Evolutionary conservation across 2,113 vertebrate genomes (phyloP), one percentile per base, ranked within the genome.

Genomic region (Lasiurus cinereus): DNA sequence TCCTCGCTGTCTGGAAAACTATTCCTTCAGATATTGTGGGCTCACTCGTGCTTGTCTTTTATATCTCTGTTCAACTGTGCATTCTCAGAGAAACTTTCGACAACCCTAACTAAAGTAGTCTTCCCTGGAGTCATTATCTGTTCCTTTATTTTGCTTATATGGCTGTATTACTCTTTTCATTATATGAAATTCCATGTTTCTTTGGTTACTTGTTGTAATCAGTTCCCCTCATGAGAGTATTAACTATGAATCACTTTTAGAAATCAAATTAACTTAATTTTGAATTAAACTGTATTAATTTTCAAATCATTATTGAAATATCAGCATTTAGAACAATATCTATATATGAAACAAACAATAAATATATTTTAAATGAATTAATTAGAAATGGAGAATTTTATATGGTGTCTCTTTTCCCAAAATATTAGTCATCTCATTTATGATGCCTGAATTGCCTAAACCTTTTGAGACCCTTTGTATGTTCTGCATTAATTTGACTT

Each of bases 331-430:
- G 27, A 85, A 93, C 3, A 66, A 19, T 79, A 33, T 2, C 4
- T 83, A 0, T n/a, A 66, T 46, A n/a, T 36, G 54, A 94, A n/a
- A 10, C 19, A 87, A 67, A 50, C 4, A 82, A 33, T 76, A 77
- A 22, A 31, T 31, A 12, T 29, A 80, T 74, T 92, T 85, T 64
- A 83, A 88, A 50, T 76, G 15, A 95, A 70, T 80, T 29, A 85
- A 72, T 43, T 77, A 6, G 19, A 79, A 76, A 33, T 33, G 8
- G 43, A 86, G 21, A 74, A 62, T 62, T 1, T 46, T 73, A 9
- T 21, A 56, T 5, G 22, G 3, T 54, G 7, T 0, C 7, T 36
- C 5, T 6, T 79, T 87, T 62, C 12, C 14, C 70, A 73, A 83
- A 83, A 67, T 72, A n/a, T 39, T 7, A 62, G 27, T 78, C 54